phyloP scores from a whole-genome alignment of 2,888 invertebrate species.

The Omphaloscelis lunosa region DNA sequence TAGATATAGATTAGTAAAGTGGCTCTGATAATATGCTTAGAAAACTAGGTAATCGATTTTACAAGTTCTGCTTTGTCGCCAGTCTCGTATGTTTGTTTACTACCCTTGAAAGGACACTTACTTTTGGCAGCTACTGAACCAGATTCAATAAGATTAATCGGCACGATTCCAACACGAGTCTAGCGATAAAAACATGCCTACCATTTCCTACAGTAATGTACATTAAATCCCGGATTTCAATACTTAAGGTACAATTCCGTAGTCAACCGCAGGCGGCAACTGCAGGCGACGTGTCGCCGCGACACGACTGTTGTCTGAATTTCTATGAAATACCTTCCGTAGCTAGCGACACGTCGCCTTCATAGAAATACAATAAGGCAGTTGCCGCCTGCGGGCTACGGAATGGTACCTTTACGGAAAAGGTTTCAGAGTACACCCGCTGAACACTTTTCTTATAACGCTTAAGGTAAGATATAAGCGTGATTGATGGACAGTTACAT shows the following conservation, averaged over 20 bases:
- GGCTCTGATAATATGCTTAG: not conserved
- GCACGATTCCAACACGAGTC: constrained; percentile 8
- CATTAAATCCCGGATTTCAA: constrained; percentile 39
- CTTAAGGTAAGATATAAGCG: constrained; percentile 65
- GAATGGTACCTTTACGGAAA: constrained; percentile 27
- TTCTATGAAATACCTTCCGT: too few species aligned
- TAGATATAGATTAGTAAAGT: not conserved
- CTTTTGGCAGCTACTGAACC: constrained; percentile 28
- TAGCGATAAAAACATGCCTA: constrained; percentile 30
- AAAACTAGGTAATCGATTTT: constrained; percentile 19
- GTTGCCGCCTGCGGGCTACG: too few species aligned
- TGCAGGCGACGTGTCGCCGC: too few species aligned
- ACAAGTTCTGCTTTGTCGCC: not conserved
- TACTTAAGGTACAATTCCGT: constrained; percentile 1
- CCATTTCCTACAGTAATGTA: constrained; percentile 5
- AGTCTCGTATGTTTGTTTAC: constrained; percentile 12
- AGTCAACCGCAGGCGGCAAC: too few species aligned
- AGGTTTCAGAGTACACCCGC: constrained; percentile 55
- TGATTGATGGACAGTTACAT: constrained; percentile 76
- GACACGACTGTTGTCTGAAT: too few species aligned
- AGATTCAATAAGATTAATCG: constrained; percentile 40
- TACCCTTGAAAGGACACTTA: constrained; percentile 3
- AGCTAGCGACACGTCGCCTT: too few species aligned
- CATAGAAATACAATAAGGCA: too few species aligned
- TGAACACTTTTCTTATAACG: constrained; percentile 71